Conservation (phyloP, 1,140 invertebrate species). For the Pogonomyrmex californicus region DNA sequence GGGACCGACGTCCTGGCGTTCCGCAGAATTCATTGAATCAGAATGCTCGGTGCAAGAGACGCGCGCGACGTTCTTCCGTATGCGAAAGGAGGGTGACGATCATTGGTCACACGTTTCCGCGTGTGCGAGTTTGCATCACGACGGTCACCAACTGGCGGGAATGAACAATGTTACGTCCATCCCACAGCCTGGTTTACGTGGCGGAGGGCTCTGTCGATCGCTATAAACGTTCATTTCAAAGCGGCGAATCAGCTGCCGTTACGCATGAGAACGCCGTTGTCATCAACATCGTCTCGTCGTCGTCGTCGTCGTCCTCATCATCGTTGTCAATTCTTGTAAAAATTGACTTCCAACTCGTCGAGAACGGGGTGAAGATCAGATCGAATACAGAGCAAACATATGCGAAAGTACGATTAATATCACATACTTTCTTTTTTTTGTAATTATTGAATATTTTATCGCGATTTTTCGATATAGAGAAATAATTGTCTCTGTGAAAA, state of each 20-base stretch:
- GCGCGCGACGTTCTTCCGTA: constrained; percentile 9
- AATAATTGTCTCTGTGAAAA: neutral
- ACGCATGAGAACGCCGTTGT: constrained; percentile 72
- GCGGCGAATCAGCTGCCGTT: constrained; percentile 70
- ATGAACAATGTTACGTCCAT: constrained; percentile 47
- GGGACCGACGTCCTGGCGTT: constrained; percentile 30
- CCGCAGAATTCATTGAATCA: constrained; percentile 67
- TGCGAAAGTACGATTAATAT: neutral
- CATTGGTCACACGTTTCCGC: constrained; percentile 64
- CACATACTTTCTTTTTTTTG: neutral
- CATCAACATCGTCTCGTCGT: constrained; percentile 46
- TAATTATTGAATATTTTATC: neutral
- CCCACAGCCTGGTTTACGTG: constrained; percentile 45
- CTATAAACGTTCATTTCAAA: constrained; percentile 76
- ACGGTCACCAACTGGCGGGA: constrained; percentile 17
- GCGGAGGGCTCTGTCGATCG: constrained; percentile 57
- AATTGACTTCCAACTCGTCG: constrained; percentile 59
- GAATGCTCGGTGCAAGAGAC: constrained; percentile 61
- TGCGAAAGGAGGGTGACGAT: constrained; percentile 49
- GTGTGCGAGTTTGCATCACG: constrained; percentile 30
- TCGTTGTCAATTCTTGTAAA: constrained; percentile 60
- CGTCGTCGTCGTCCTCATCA: neutral
- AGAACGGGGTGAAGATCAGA: neutral
- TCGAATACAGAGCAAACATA: neutral
- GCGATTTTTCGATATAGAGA: neutral